These are phyloP conservation scores for Zelleria hepariella DNA, from an alignment of 2,888 invertebrate species.

Conservation along the genomic window DNA sequence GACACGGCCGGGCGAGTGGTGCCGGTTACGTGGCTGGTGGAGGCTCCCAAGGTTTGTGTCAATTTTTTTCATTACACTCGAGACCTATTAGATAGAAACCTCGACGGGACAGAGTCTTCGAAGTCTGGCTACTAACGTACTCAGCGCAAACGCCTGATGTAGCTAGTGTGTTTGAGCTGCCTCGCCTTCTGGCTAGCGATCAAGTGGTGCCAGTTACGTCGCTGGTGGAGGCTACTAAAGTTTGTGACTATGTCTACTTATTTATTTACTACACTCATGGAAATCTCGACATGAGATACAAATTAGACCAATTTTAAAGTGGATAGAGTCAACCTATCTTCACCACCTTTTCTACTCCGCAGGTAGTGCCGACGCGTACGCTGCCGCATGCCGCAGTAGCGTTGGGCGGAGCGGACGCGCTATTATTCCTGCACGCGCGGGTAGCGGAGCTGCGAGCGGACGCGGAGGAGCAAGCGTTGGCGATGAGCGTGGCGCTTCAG, in stretches of 20 bases:
- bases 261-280: too few relatives aligned
- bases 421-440: constrained; percentile 80
- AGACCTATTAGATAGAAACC: constrained; percentile 37
- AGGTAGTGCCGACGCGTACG: constrained; percentile 32
- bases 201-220: too few relatives aligned
- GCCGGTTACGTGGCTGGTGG: neutral
- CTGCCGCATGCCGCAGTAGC: constrained; percentile 65
- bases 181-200: constrained; percentile 29
- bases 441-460: constrained; percentile 75
- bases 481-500: constrained; percentile 72
- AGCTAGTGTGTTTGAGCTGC: constrained; percentile 55
- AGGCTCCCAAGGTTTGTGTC: neutral
- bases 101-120: too few relatives aligned
- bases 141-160: constrained; percentile 74
- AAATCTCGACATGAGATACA: too few relatives aligned
- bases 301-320: too few relatives aligned
- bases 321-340: too few relatives aligned
- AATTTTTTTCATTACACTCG: neutral
- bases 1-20: neutral
- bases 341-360: too few relatives aligned
- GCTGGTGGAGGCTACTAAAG: too few relatives aligned
- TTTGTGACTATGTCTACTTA: too few relatives aligned
- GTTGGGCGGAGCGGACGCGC: constrained; percentile 75
- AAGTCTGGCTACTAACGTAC: constrained; percentile 72
- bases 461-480: constrained; percentile 74